phyloP scores from a whole-genome alignment of 2,113 vertebrate genomes.

The Mirounga angustirostris region DNA sequence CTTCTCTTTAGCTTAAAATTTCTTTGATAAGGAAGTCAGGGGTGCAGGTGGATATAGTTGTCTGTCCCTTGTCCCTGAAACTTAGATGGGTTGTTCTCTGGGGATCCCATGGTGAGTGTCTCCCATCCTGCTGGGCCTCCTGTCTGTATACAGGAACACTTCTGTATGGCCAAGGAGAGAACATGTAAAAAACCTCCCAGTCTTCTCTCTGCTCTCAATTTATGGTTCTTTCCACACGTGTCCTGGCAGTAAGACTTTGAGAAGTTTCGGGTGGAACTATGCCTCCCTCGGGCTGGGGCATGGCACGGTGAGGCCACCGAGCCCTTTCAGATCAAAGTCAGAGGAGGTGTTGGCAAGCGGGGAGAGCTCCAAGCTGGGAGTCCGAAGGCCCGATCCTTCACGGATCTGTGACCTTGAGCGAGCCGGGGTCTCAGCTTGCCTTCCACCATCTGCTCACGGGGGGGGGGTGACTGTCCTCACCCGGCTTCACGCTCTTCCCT shows the following conservation, averaged over 20 bases:
- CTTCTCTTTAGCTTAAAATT: background rate
- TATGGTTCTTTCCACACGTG: background rate
- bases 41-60: background rate
- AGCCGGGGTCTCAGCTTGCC: background rate
- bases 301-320: fast-evolving
- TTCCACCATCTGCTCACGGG: background rate
- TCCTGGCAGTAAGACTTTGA: background rate
- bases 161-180: background rate
- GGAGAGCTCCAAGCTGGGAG: background rate
- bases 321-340: background rate
- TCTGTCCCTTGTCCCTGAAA: background rate
- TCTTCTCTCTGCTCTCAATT: background rate
- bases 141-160: background rate
- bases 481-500: background rate
- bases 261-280: background rate
- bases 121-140: background rate
- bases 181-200: background rate
- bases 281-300: background rate
- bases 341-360: background rate
- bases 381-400: background rate
- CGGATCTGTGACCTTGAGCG: background rate
- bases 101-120: background rate
- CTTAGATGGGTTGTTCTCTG: background rate
- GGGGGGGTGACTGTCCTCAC: background rate
- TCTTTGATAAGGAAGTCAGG: background rate